These are phyloP conservation scores for Marmota flaviventris DNA, from an alignment of 2,113 vertebrate genomes.

Conservation along the genomic window DNA sequence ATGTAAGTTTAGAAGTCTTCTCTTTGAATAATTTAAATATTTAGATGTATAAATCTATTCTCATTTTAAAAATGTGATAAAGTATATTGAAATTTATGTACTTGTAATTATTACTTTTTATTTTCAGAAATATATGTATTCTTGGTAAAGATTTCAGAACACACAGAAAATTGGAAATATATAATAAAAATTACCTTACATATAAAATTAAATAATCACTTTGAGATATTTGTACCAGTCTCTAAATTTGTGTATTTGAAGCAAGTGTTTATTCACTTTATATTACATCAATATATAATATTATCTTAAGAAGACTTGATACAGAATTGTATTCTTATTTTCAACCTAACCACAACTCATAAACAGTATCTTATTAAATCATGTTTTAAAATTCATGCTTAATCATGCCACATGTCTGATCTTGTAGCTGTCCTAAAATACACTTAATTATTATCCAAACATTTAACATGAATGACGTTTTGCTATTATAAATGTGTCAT, in stretches of 20 bases:
- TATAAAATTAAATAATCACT: neutral
- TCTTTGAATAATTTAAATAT: neutral
- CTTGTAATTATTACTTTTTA: neutral
- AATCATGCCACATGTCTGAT: neutral
- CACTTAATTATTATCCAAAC: neutral
- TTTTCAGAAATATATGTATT: neutral
- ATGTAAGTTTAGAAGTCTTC: neutral
- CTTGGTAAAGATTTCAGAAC: neutral
- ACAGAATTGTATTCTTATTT: neutral
- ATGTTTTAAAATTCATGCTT: neutral
- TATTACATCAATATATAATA: neutral
- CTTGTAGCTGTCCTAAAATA: neutral
- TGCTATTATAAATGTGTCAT: constrained; percentile 3
- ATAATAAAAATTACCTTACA: neutral
- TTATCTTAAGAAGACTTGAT: neutral
- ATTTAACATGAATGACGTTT: constrained; percentile 17
- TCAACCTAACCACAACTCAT: neutral
- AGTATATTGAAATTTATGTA: neutral
- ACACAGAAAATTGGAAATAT: neutral
- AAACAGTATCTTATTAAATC: neutral
- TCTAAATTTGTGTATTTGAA: neutral
- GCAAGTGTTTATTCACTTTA: neutral
- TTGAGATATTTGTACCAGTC: neutral
- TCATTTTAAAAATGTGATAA: neutral
- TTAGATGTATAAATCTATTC: neutral